Base-by-base conservation (phyloP, 2,797 vertebrate genomes). In the Thunnus albacares region DNA sequence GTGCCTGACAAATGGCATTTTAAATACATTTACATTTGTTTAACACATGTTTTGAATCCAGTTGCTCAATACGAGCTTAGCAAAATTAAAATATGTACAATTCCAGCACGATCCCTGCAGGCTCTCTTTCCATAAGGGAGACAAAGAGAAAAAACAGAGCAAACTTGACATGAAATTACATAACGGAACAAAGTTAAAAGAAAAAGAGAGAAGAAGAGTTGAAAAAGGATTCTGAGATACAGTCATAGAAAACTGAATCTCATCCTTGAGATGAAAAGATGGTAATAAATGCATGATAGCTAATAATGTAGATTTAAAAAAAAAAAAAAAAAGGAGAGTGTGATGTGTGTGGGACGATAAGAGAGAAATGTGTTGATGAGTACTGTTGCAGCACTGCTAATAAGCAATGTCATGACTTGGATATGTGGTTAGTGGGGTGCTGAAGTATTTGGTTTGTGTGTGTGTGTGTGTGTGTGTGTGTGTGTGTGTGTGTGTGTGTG, bases 381-480 rank as follows among this genome's bases (percentile, higher is more conserved):
- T 52, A 63, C 49, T 57, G 52, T 30, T 22, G 12, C 56, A 75
- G 53, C 58, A 5, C 58, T 53, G 64, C 22, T 77, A 80, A 84
- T 83, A 24, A 71, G 68, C 10, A 53, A 70, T 63, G 72, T 87
- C 79, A 82, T 81, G 45, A 84, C 79, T 82, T 24, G 5, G 45
- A 66, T 52, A 47, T 63, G 61, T 17, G 24, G 15, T 65, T 20
- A 18, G 13, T 64, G 13, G 4, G 28, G 12, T 43, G 47, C 38
- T 33, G 52, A 45, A 18, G 60, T 15, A n/a, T 22, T 14, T 58
- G 0, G 3, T 61, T 4, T n/a, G 51, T 33, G 38, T 33, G 11
- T 57, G 28, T 22, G 41, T 6, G 6, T 35, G 56, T 30, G 28
- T 26, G 30, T 18, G 56, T 52, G 73, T 28, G 45, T 35, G 53